Evolutionary conservation across 1,140 invertebrate genomes (phyloP).

Genomic region (Anagrus nilaparvatae): DNA sequence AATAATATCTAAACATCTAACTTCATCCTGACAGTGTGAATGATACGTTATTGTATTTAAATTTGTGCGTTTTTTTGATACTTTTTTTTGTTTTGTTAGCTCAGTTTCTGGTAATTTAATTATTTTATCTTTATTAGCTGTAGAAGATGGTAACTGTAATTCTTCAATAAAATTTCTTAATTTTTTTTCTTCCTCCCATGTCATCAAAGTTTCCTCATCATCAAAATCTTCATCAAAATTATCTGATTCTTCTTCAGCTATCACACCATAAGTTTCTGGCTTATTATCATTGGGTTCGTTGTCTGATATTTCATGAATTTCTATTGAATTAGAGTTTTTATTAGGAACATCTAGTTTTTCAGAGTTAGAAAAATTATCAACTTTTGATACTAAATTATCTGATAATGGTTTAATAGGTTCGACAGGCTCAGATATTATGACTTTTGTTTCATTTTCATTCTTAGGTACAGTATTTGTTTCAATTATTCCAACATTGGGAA

Average conservation of each 20-base stretch:
- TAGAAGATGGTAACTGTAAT: constrained; percentile 47
- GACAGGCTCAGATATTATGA: constrained; percentile 29
- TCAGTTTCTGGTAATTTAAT: too few species aligned
- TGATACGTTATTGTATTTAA: constrained; percentile 48
- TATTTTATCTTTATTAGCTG: too few species aligned
- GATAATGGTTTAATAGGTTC: constrained; percentile 24
- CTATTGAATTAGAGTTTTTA: constrained; percentile 17
- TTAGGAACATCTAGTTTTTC: too few species aligned
- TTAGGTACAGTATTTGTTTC: constrained; percentile 16
- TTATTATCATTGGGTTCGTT: constrained; percentile 25
- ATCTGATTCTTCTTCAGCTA: constrained; percentile 49
- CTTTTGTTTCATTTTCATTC: constrained; percentile 1
- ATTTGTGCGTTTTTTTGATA: constrained; percentile 44
- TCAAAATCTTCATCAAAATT: too few species aligned
- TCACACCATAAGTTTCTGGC: constrained; percentile 31
- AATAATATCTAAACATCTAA: constrained; percentile 55
- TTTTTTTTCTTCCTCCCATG: constrained; percentile 39
- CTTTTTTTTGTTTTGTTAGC: constrained; percentile 25
- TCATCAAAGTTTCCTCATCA: constrained; percentile 28
- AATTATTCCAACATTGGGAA: constrained; percentile 31
- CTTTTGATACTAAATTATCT: constrained; percentile 13
- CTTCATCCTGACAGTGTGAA: constrained; percentile 41
- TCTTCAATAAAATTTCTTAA: constrained; percentile 48
- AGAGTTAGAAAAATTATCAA: constrained; percentile 14
- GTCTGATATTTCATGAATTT: constrained; percentile 35